phyloP scores from a whole-genome alignment of 92 coral and sea anemone genomes.

The Palythoa heliodiscus region DNA sequence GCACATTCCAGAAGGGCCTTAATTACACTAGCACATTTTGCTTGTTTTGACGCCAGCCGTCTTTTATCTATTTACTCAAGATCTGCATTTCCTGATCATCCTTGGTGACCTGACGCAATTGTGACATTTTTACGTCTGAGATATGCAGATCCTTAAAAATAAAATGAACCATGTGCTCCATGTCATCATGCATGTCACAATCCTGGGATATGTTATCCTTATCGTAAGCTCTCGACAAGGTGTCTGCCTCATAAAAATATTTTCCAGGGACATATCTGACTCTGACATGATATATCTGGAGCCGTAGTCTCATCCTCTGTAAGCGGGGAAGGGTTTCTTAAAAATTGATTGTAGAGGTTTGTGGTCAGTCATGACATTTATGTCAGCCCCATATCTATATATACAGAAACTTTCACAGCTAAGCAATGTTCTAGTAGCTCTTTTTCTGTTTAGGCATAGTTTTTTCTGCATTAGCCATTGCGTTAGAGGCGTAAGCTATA shows the following conservation, averaged over 20 bases:
- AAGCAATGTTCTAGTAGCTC: too few species aligned
- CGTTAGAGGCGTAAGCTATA: conserved; percentile 26
- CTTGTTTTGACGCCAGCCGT: neutral
- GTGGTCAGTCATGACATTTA: conserved; percentile 64
- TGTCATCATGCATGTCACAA: neutral
- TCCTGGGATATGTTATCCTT: neutral
- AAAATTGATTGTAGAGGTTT: conserved; percentile 18
- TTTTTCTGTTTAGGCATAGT: conserved; percentile 14
- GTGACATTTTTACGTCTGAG: neutral
- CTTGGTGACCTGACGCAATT: neutral
- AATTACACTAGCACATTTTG: neutral
- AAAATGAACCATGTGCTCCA: neutral
- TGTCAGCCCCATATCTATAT: conserved; percentile 14
- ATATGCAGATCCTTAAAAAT: neutral
- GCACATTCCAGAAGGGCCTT: neutral
- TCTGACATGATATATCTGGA: conserved; percentile 42
- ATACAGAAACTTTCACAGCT: neutral
- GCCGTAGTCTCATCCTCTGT: conserved; percentile 59
- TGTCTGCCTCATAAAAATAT: conserved; percentile 53
- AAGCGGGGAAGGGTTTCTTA: conserved; percentile 60
- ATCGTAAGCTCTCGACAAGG: conserved; percentile 49
- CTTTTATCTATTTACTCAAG: neutral
- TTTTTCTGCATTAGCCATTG: neutral
- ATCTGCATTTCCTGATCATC: neutral
- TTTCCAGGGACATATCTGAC: conserved; percentile 61